Evolutionary conservation across 2,797 vertebrate genomes (phyloP), one percentile per base, ranked within the genome.

Genomic region (Salmo trutta): DNA sequence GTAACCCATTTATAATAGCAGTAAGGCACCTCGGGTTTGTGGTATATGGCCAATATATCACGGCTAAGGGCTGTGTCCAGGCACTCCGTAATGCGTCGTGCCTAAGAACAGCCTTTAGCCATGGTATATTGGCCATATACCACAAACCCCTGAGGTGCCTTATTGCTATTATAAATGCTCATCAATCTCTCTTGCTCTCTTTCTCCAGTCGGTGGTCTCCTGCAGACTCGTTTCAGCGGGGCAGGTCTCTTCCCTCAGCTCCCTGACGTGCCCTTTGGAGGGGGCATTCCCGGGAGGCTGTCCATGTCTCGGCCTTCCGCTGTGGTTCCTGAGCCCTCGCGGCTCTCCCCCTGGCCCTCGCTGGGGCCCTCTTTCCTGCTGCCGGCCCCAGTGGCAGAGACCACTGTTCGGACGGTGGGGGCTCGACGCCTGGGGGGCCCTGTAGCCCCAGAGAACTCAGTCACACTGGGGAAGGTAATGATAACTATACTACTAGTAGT

Each of bases 351-450:
- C 16, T 95, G 95, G 95, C 85, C 92, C 0, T 91, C 93, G 0
- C 76, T 94, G 2, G 83, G 92, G 0, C 76, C 89, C 1, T 83
- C 91, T 0, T 95, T 97, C 74, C 14, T 92, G 0, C 81, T 96
- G 24, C 94, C 96, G 0, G 69, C 93, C 0, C 84, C 93, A 0
- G 77, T 70, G 0, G 90, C 95, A 0, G 97, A 99, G 72, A 83
- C 87, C 0, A 85, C 87, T 0, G 78, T 98, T 79, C 95, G 92
- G 73, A 96, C 96, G 0, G 95, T 98, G 0, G 97, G 97, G 0
- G 88, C 91, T 0, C 94, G 96, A 10, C 83, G 95, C 6, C 93
- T 96, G 2, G 90, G 88, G 0, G 91, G 91, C 0, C 93, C 95
- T 4, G 94, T 99, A 0, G 91, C 97, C 1, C 86, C 95, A 17